Evolutionary conservation across 2,113 vertebrate genomes (phyloP).

Genomic region (Recurvirostra avosetta): DNA sequence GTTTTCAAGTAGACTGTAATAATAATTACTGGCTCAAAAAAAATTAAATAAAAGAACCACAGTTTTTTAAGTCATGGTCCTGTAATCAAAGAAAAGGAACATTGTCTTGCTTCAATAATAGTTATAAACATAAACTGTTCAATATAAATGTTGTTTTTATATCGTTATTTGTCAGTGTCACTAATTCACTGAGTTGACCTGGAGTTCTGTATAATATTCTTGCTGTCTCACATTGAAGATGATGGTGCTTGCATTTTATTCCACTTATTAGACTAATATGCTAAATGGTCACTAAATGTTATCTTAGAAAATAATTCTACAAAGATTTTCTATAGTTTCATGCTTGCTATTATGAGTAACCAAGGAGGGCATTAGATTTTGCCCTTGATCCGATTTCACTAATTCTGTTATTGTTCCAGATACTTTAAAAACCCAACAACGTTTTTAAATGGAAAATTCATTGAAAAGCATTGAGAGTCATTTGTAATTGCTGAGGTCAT

Average conservation of each 20-base stretch:
- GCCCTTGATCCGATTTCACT: neutral
- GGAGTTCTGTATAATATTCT: constrained; percentile 34
- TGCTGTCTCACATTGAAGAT: constrained; percentile 40
- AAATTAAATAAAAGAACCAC: neutral
- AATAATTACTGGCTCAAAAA: neutral
- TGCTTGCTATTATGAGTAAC: neutral
- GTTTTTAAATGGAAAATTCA: constrained; percentile 10
- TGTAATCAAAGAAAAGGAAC: constrained; percentile 80
- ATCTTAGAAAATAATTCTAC: neutral
- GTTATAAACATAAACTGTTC: constrained; percentile 56
- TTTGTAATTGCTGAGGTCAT: neutral
- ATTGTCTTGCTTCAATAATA: constrained; percentile 67
- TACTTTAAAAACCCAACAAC: neutral
- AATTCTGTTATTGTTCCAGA: neutral
- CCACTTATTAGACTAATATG: neutral
- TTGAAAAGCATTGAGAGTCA: neutral
- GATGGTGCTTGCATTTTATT: constrained; percentile 26
- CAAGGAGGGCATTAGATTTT: neutral
- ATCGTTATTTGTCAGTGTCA: constrained; percentile 30
- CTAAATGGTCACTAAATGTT: neutral
- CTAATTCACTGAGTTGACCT: constrained; percentile 33
- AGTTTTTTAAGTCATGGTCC: constrained; percentile 42
- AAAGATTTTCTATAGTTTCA: neutral
- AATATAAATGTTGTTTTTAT: constrained; percentile 60
- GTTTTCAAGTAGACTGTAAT: constrained; percentile 20